Percentiles rank a stretch among this genome's conserved stretches.
Evolutionary conservation across 2,797 vertebrate genomes (phyloP).

Genomic region (Sternarchorhynchus goeldii): DNA sequence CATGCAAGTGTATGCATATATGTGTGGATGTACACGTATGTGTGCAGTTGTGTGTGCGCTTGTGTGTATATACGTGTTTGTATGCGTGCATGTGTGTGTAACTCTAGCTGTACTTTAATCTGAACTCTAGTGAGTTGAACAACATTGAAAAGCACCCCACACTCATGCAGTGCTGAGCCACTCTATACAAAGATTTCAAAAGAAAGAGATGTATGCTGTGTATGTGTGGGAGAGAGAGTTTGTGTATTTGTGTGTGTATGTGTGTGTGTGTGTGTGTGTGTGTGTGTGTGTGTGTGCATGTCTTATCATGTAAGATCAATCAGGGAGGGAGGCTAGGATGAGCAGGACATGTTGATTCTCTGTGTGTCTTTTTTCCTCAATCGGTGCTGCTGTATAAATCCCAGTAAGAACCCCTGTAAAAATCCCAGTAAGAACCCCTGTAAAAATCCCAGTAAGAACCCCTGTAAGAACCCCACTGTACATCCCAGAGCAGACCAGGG

Average conservation of each 20-base stretch:
- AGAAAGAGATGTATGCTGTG: constrained; percentile 7
- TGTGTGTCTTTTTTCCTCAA: neutral
- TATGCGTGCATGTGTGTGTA: neutral
- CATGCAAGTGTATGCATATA: neutral
- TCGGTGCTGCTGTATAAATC: no score
- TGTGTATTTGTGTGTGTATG: constrained; percentile 3
- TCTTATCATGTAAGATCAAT: neutral
- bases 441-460: no score
- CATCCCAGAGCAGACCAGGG: neutral
- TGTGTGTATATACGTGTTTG: neutral
- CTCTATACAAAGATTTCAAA: constrained; percentile 35
- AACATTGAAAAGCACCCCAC: constrained; percentile 32
- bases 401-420: no score
- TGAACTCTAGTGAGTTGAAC: constrained; percentile 18
- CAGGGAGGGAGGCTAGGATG: no score
- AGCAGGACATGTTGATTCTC: neutral
- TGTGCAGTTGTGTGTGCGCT: constrained; percentile 1
- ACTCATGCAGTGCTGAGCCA: constrained; percentile 27
- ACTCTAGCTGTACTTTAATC: constrained; percentile 45
- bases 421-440: no score
- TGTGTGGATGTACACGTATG: neutral
- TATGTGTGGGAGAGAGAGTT: neutral
- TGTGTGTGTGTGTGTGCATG: constrained; percentile 16
- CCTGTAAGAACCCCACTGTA: neutral
- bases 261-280: constrained; percentile 6